Percentiles rank a stretch among this genome's conserved stretches.
Evolutionary conservation across 2,113 vertebrate genomes (phyloP).

Genomic region (Nipponia nippon): DNA sequence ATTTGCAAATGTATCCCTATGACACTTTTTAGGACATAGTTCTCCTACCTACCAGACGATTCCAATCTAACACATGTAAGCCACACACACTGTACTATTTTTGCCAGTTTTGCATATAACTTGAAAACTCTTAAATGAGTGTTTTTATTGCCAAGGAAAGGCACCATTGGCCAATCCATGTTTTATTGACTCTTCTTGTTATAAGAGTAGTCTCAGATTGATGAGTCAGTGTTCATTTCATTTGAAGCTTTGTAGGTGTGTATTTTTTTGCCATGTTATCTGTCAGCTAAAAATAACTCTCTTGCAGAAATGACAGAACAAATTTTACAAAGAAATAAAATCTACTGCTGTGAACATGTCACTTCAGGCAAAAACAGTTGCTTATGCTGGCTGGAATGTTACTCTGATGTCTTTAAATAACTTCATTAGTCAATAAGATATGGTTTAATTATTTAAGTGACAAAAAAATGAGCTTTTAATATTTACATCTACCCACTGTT

Average conservation of each 20-base stretch:
- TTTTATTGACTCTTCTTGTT: background rate
- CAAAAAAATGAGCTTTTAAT: conserved; percentile 39
- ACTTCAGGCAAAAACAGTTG: conserved; percentile 67
- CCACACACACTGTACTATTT: background rate
- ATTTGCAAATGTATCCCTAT: background rate
- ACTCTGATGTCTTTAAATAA: conserved; percentile 66
- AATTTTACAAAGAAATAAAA: conserved; percentile 55
- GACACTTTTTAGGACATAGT: background rate
- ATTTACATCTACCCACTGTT: conserved; percentile 59
- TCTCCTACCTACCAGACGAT: background rate
- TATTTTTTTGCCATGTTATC: background rate
- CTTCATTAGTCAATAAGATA: conserved; percentile 65
- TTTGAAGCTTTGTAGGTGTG: background rate
- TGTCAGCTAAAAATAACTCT: conserved; percentile 56
- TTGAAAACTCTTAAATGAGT: background rate
- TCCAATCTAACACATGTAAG: background rate
- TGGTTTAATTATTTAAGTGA: conserved; percentile 70
- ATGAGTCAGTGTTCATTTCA: conserved; percentile 10
- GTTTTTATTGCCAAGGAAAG: background rate
- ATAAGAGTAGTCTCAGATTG: background rate
- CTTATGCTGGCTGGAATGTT: conserved; percentile 40
- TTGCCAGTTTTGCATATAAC: background rate
- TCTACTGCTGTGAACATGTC: conserved; percentile 60
- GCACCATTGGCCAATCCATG: background rate
- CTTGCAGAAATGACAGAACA: conserved; percentile 45